Evolutionary conservation across 2,888 invertebrate genomes (phyloP), one percentile per base, ranked within the genome.

Genomic region (Auanema freiburgensis): DNA sequence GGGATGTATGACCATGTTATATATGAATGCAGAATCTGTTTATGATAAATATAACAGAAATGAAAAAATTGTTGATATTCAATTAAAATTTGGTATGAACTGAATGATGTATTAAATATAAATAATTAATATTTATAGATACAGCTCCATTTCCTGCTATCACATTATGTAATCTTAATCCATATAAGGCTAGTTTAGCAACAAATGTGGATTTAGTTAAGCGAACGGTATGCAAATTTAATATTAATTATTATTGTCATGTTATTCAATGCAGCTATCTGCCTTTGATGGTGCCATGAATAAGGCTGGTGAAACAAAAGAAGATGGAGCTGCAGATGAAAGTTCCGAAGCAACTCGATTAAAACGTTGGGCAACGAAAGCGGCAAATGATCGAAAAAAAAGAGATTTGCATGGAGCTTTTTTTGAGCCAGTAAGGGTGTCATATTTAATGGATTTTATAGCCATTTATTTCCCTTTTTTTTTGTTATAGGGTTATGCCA

Each of bases 41-140:
- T 33, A 78, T 10, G 74, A 74, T 24, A 81, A 81, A 64, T 81
- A 80, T 56, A 73, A 81, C 42, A 53, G 78, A 53, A 81, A 79
- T 57, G 81, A 81, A 56, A 81, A 81, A 57, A 81, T 81, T 65
- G 80, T 81, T 1, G 81, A 81, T 53, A 81, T 81, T 55, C 76
- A 78, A 42, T 57, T 81, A 18, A 81, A 81, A 61, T 81, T 81
- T 62, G 81, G 78, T 77, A 33, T 40, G n/a, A 42, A 40, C 1
- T n/a, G 21, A 53, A 18, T n/a, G 41, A 21, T 40, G 14, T n/a
- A 33, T 23, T 16, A 16, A 23, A 16, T 16, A n/a, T 49, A 12
- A 21, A 16, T 2, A 12, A 41, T 23, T 16, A 44, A 6, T 21
- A 33, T 55, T 71, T 58, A 46, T n/a, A 75, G 75, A 76, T 23